Evolutionary conservation across 2,113 vertebrate species (phyloP).

Genomic region (Henicopernis longicauda): DNA sequence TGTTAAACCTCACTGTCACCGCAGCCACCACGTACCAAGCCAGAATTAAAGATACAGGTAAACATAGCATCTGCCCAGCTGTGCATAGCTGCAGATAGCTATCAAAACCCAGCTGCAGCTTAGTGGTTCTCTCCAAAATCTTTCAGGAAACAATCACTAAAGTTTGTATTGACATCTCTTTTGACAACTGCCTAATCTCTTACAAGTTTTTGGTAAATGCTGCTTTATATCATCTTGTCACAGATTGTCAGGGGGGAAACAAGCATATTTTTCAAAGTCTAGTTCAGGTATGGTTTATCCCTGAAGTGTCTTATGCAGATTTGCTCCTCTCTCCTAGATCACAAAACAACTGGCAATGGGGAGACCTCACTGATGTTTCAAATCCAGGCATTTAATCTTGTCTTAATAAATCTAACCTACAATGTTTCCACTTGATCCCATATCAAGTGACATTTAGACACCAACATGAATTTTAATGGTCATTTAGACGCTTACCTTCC

Average conservation of each 20-base stretch:
- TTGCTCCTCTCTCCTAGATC: not conserved
- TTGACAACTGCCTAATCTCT: slow-evolving; percentile 8
- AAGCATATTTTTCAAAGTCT: not conserved
- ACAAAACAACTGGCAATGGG: not conserved
- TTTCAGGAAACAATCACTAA: not conserved
- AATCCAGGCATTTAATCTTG: not conserved
- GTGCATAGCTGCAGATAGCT: not conserved
- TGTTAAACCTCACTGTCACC: not conserved
- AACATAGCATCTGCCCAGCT: not conserved
- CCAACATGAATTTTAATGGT: not conserved
- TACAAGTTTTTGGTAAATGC: slow-evolving; percentile 2
- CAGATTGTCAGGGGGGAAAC: not conserved
- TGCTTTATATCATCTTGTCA: slow-evolving; percentile 14
- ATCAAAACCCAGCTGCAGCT: not conserved
- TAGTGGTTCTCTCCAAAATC: not conserved
- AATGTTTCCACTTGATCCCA: not conserved
- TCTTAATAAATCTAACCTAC: not conserved
- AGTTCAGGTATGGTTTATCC: not conserved
- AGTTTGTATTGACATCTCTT: not conserved
- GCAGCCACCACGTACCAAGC: not conserved
- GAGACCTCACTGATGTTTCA: not conserved
- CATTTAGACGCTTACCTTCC: not conserved
- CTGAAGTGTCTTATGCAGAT: not conserved
- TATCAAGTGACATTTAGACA: not conserved
- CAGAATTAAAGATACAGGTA: not conserved